Conservation (phyloP, 1,140 invertebrate genomes). For the Eupristina koningsbergeri region DNA sequence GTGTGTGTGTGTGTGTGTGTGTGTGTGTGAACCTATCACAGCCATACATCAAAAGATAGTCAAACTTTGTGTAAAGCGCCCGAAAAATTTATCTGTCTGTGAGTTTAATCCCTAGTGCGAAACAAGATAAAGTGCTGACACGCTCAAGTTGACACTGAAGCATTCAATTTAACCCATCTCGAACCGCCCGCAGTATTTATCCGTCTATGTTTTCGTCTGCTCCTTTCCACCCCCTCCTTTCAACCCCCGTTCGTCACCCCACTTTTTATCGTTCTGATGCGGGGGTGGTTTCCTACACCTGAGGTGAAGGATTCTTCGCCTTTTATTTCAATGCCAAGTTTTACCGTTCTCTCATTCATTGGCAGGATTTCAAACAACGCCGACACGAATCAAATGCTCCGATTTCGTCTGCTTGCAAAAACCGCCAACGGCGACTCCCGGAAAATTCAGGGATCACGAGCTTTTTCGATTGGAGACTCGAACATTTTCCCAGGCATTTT, state of each 20-base stretch:
- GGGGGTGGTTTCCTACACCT: constrained; percentile 35
- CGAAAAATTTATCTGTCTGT: background rate
- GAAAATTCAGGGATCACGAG: background rate
- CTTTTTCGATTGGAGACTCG: constrained; percentile 25
- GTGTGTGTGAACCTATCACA: no score
- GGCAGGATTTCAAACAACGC: constrained; percentile 70
- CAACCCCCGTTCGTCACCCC: no score
- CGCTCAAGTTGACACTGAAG: constrained; percentile 39
- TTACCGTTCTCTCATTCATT: constrained; percentile 59
- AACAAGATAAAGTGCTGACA: constrained; percentile 33
- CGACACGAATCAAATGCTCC: constrained; percentile 66
- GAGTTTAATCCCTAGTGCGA: background rate
- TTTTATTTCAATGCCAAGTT: constrained; percentile 49
- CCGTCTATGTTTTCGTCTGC: background rate
- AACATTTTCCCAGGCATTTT: constrained; percentile 10
- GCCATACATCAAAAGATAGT: no score
- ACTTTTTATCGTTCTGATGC: constrained; percentile 14
- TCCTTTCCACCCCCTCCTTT: no score
- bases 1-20: no score
- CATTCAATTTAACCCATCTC: constrained; percentile 36
- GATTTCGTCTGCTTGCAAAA: constrained; percentile 27
- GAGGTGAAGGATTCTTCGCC: constrained; percentile 13
- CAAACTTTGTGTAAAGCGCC: background rate
- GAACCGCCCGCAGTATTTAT: constrained; percentile 30
- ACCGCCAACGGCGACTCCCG: constrained; percentile 53